Percentiles rank a stretch among this genome's conserved stretches.
Conservation (phyloP, 1,140 invertebrate species). For the Drosophila tsacasi region DNA sequence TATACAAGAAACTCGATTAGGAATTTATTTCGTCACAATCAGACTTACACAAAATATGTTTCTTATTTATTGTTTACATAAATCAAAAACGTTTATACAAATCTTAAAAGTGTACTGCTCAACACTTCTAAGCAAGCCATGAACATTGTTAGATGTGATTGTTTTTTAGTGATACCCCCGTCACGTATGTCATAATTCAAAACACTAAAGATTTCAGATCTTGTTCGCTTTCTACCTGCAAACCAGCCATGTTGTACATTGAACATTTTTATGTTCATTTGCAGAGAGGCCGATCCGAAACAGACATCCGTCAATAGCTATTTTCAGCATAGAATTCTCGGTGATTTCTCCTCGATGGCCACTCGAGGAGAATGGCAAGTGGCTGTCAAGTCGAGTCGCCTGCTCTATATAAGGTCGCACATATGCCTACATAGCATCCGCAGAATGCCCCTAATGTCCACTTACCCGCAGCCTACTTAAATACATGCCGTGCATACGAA, state of each 20-base stretch:
- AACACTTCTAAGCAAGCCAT: not conserved
- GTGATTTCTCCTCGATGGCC: slow-evolving; percentile 58
- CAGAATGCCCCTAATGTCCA: slow-evolving; percentile 79
- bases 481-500: slow-evolving; percentile 76
- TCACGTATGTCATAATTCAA: slow-evolving; percentile 7
- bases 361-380: slow-evolving; percentile 60
- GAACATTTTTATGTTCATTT: slow-evolving; percentile 29
- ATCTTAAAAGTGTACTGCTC: not conserved
- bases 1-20: not conserved
- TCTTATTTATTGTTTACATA: not conserved
- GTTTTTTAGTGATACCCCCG: not conserved
- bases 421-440: slow-evolving; percentile 66
- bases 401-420: slow-evolving; percentile 78
- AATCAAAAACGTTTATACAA: not conserved
- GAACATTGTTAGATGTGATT: not conserved
- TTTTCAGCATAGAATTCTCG: slow-evolving; percentile 59
- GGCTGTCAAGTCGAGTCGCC: slow-evolving; percentile 51
- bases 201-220: slow-evolving; percentile 10
- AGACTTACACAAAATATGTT: not conserved
- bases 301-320: slow-evolving; percentile 46
- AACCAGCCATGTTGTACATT: slow-evolving; percentile 2
- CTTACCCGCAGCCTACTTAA: slow-evolving; percentile 74
- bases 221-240: slow-evolving; percentile 19
- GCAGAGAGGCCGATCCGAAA: slow-evolving; percentile 18
- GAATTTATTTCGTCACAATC: not conserved